Evolutionary conservation across 1,140 invertebrate genomes (phyloP).

Genomic region (Asbolus verrucosus): DNA sequence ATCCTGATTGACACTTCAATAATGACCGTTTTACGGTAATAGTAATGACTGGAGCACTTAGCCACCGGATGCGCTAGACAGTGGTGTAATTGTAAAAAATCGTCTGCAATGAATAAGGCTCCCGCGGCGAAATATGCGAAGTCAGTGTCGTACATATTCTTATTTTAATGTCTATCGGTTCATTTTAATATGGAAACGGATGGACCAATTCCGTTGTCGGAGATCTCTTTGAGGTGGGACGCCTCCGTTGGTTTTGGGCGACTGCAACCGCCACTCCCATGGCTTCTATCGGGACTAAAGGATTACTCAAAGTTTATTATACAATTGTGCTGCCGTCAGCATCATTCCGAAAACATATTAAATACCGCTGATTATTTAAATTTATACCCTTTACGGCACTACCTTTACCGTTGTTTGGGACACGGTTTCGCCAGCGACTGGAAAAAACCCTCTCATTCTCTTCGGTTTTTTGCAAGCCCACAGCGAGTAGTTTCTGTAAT

Average conservation of each 20-base stretch:
- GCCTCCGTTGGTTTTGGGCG: neutral
- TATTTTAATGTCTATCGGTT: conserved; percentile 49
- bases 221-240: neutral
- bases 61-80: conserved; percentile 34
- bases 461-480: too few relatives aligned
- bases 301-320: conserved; percentile 49
- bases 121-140: conserved; percentile 47
- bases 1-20: too few relatives aligned
- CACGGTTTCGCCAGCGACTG: too few relatives aligned
- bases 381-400: conserved; percentile 37
- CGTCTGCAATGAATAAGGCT: conserved; percentile 40
- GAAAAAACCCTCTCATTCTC: too few relatives aligned
- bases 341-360: conserved; percentile 43
- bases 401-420: too few relatives aligned
- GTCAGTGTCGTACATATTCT: conserved; percentile 50
- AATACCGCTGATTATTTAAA: conserved; percentile 29
- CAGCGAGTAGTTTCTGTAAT: too few relatives aligned
- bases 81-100: conserved; percentile 41
- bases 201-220: conserved; percentile 29
- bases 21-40: too few relatives aligned
- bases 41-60: too few relatives aligned
- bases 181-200: conserved; percentile 46
- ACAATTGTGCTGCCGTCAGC: conserved; percentile 46
- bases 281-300: conserved; percentile 48
- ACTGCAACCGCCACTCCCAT: conserved; percentile 44